Evolutionary conservation across 92 coral and sea anemone genomes (phyloP).

Genomic region (Porites evermanni): DNA sequence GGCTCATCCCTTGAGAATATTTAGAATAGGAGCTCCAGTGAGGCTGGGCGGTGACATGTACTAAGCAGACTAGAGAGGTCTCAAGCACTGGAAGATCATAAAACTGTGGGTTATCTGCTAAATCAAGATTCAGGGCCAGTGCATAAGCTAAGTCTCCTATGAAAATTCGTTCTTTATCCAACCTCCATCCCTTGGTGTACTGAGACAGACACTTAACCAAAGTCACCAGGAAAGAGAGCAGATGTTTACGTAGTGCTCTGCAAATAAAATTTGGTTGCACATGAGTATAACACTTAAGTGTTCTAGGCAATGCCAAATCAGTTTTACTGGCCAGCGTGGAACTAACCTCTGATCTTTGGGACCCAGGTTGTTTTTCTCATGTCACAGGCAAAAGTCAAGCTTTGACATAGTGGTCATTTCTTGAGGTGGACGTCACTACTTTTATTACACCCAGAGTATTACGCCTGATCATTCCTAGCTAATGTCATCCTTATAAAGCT

Average conservation of each 20-base stretch:
- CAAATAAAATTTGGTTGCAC: neutral
- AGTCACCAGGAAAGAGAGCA: conserved; percentile 70
- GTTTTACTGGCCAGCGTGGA: no score
- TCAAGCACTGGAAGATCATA: conserved; percentile 94
- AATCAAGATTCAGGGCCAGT: conserved; percentile 85
- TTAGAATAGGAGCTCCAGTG: conserved; percentile 83
- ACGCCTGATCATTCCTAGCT: no score
- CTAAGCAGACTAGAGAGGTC: conserved; percentile 87
- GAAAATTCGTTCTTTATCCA: conserved; percentile 85
- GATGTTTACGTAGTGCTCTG: conserved; percentile 83
- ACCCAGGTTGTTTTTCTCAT: no score
- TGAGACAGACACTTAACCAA: conserved; percentile 71
- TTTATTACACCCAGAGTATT: no score
- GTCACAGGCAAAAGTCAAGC: no score
- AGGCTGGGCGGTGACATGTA: conserved; percentile 81
- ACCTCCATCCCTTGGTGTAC: conserved; percentile 75
- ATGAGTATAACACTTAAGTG: neutral
- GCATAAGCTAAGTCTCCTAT: conserved; percentile 91
- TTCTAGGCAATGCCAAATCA: no score
- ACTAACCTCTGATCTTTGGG: no score
- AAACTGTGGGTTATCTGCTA: conserved; percentile 95
- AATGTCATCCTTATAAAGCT: no score
- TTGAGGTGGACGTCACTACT: no score
- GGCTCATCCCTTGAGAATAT: conserved; percentile 66
- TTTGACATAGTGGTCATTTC: no score